Evolutionary conservation across 53 echinoderm and acorn worm genomes (phyloP), one percentile per base, ranked within the genome.

Genomic region (Pentamera pediparva): DNA sequence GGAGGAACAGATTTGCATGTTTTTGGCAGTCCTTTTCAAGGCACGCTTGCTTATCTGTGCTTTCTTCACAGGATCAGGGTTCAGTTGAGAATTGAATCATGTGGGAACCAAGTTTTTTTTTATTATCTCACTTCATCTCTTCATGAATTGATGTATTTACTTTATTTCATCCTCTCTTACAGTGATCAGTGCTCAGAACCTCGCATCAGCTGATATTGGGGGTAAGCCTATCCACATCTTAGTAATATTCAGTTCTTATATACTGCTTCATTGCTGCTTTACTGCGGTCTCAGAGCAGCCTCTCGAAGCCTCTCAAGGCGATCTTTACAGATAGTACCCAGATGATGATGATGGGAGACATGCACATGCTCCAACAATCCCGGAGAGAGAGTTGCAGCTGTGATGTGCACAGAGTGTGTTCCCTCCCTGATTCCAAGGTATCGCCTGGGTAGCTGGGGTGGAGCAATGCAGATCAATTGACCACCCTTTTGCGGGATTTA

Each of bases 151-250:
- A n/a, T n/a, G 0, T 25, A 22, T 13, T 33, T 34, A 1, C 22
- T 36, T 27, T 25, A 7, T 26, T 65, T 40, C 35, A 56, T 69
- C 70, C 51, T 85, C 50, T 32, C 19, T n/a, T 54, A 43, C 81
- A 96, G 96, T 96, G 4, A 92, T 96, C 63, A 91, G 83, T 73
- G 96, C 96, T 31, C 86, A 88, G 17, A 85, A 82, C 36, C 72
- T 96, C 32, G 86, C 88, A 39, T 87, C 96, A 65, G 96, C 96
- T 58, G 96, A 96, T 62, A 56, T 96, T 31, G 96, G 96, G 78
- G 96, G 96, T 96, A 51, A 65, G 86, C 72, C 4, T 76, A 11
- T 32, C 37, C 6, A 24, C 15, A 45, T 15, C 47, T 15, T 12
- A 1, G 47, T 45, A n/a, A 45, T 45, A 15, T 0, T 45, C 1